Percentiles rank a stretch among this genome's conserved stretches.
Evolutionary conservation across 2,888 invertebrate genomes (phyloP).

Genomic region (Napeogenes sylphis): DNA sequence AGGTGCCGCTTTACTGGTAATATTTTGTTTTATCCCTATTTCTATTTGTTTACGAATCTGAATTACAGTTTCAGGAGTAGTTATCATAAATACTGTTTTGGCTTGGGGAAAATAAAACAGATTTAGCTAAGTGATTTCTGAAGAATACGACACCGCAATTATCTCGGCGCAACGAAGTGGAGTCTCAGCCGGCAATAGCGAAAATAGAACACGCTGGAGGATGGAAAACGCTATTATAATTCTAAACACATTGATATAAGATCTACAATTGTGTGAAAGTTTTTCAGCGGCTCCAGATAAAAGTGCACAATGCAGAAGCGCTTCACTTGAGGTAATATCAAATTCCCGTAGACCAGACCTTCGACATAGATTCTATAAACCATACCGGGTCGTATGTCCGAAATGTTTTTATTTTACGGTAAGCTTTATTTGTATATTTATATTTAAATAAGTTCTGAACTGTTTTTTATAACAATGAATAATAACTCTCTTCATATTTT

Average conservation of each 20-base stretch:
- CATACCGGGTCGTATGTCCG: neutral
- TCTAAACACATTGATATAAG: slow-evolving; percentile 13
- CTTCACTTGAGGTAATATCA: slow-evolving; percentile 61
- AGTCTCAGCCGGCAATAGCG: slow-evolving; percentile 53
- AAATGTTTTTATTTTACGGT: neutral
- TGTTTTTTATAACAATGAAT: too few species aligned
- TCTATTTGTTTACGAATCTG: neutral
- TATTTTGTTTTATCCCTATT: neutral
- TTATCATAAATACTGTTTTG: slow-evolving; percentile 2
- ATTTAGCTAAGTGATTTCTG: slow-evolving; percentile 27
- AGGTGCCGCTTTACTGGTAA: too few species aligned
- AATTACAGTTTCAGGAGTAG: slow-evolving; percentile 1
- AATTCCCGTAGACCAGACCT: slow-evolving; percentile 43
- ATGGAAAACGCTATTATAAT: slow-evolving; percentile 10
- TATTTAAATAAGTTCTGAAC: too few species aligned
- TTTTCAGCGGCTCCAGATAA: slow-evolving; percentile 35
- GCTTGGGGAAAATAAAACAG: slow-evolving; percentile 7
- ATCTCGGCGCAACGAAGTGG: slow-evolving; percentile 46
- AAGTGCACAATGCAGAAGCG: slow-evolving; percentile 56
- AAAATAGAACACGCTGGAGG: slow-evolving; percentile 19
- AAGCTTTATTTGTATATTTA: neutral
- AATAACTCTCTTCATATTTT: too few species aligned
- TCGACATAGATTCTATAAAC: neutral
- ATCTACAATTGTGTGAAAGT: slow-evolving; percentile 11
- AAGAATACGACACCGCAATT: slow-evolving; percentile 49